Percentiles rank a stretch among this genome's conserved stretches.
Evolutionary conservation across 2,888 invertebrate genomes (phyloP).

Genomic region (Erebia ligea): DNA sequence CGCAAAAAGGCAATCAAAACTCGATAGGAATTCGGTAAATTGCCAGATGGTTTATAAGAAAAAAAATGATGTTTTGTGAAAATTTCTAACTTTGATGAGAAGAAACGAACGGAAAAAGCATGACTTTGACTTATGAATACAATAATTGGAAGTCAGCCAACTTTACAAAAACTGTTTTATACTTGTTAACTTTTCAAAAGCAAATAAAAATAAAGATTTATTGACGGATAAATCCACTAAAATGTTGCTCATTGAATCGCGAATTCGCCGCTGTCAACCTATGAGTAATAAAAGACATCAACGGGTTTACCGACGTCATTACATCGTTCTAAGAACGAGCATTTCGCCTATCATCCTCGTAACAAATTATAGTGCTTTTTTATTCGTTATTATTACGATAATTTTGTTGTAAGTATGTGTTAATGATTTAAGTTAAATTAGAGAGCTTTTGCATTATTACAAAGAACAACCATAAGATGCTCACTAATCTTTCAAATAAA

Average conservation of each 20-base stretch:
- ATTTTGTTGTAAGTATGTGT: constrained; percentile 20
- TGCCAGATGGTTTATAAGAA: neutral
- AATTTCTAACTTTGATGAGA: neutral
- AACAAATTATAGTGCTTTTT: constrained; percentile 33
- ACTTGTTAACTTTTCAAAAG: constrained; percentile 16
- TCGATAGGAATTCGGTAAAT: neutral
- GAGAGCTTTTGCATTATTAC: constrained; percentile 1
- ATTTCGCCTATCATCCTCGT: constrained; percentile 38
- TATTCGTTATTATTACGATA: constrained; percentile 31
- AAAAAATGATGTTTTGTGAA: neutral
- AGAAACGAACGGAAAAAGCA: constrained; percentile 19
- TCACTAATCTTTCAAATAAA: neutral
- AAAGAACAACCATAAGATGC: neutral
- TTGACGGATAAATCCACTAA: constrained; percentile 16
- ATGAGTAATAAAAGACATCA: constrained; percentile 41
- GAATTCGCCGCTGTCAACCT: constrained; percentile 32
- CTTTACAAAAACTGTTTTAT: constrained; percentile 20
- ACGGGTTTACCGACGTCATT: constrained; percentile 34
- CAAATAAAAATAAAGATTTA: constrained; percentile 25
- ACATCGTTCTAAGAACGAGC: constrained; percentile 36
- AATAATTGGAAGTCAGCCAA: constrained; percentile 1
- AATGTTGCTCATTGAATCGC: constrained; percentile 30
- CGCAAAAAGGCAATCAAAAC: neutral
- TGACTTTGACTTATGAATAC: constrained; percentile 9
- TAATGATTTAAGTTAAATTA: constrained; percentile 5